A percentile compares a stretch with the other conserved stretches of the same genome.
Evolutionary conservation across 2,113 vertebrate genomes (phyloP).

Genomic region (Periophthalmodon schlosseri): DNA sequence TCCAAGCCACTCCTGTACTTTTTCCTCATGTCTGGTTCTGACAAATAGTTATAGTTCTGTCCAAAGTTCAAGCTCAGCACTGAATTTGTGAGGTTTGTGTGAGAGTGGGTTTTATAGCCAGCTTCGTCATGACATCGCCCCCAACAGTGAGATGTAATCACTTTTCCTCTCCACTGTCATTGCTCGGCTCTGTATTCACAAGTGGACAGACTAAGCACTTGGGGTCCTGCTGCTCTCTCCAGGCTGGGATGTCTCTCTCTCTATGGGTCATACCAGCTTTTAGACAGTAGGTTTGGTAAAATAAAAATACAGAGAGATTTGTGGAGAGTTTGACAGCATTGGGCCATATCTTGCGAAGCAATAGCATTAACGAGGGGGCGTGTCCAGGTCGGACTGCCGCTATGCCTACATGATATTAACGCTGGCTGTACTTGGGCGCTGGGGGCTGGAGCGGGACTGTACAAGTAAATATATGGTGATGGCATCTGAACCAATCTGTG

Average conservation of each 20-base stretch:
- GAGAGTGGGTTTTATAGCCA: constrained; percentile 1
- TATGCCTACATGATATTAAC: too few species aligned
- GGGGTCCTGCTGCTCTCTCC: constrained; percentile 3
- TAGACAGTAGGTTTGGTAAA: not conserved
- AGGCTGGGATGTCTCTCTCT: constrained; percentile 2
- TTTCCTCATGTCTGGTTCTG: not conserved
- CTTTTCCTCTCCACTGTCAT: not conserved
- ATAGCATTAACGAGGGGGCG: too few species aligned
- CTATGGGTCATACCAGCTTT: not conserved
- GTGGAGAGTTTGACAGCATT: not conserved
- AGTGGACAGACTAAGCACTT: not conserved
- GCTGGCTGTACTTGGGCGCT: too few species aligned
- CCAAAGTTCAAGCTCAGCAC: not conserved
- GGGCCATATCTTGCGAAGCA: too few species aligned
- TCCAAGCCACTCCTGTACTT: not conserved
- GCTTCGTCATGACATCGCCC: not conserved
- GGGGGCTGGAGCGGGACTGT: too few species aligned
- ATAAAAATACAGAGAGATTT: not conserved
- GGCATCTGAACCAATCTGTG: too few species aligned
- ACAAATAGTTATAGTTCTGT: constrained; percentile 4
- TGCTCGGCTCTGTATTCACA: not conserved
- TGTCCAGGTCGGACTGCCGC: too few species aligned
- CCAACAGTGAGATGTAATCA: constrained; percentile 11
- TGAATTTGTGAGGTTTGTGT: not conserved
- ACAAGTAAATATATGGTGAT: too few species aligned